phyloP scores from a whole-genome alignment of 2,797 vertebrate species.

The Mycteria americana region DNA sequence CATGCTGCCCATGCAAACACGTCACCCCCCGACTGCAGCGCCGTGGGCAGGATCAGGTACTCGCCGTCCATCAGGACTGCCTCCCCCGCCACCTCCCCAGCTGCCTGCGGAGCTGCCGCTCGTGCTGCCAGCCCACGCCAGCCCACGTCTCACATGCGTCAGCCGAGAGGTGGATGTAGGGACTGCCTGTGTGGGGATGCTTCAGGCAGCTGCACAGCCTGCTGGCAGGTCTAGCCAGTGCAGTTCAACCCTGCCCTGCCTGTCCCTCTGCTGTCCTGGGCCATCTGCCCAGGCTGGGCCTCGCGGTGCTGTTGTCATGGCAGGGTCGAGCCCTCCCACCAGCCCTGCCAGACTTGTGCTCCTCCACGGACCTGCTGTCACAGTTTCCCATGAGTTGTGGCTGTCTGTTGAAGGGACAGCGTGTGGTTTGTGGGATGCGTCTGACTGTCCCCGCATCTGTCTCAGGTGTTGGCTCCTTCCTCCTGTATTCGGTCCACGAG shows the following conservation, averaged over 20 bases:
- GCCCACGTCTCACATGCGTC: not conserved
- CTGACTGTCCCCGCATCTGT: not conserved
- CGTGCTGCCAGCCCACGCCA: not conserved
- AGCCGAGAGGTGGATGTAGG: not conserved
- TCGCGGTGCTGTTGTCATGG: not conserved
- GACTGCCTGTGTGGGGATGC: not conserved
- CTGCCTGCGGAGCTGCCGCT: not conserved
- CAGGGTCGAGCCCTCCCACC: not conserved
- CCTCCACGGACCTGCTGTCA: not conserved
- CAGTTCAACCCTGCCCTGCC: not conserved
- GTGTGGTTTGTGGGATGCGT: not conserved
- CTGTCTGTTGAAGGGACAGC: not conserved
- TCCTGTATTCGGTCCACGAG: conserved; percentile 95
- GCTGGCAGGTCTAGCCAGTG: not conserved
- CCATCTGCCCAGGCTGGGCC: accelerated
- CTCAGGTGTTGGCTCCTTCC: conserved; percentile 93
- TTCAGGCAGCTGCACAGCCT: not conserved
- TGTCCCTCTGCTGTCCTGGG: not conserved
- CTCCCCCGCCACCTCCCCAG: not conserved
- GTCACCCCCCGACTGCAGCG: not conserved
- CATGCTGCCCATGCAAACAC: not conserved
- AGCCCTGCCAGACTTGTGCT: not conserved
- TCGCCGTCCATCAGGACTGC: not conserved
- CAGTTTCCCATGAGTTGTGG: accelerated
- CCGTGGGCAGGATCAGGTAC: not conserved